Evolutionary conservation across 2,797 vertebrate species (phyloP), one percentile per base, ranked within the genome.

Genomic region (Halcyon badia): DNA sequence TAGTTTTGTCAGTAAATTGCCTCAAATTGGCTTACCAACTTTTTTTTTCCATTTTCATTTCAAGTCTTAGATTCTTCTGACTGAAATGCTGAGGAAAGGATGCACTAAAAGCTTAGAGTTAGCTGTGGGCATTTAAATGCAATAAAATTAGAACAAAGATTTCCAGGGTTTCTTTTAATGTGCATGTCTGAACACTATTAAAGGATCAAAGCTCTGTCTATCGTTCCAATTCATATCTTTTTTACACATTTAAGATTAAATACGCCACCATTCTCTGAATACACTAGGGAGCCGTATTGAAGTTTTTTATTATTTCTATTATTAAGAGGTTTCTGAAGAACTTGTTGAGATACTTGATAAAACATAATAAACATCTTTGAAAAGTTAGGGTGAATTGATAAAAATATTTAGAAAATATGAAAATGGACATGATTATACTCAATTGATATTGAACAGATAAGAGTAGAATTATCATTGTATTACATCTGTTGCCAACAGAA

Each of bases 1-100:
- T 94, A 89, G 65, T 73, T 96, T 95, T 91, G 80, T 93, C 75
- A 96, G 68, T 96, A 84, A 95, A 52, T 49, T 94, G 52, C 30
- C 51, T 86, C 57, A 90, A 97, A 92, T 52, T 71, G 49, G 68
- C 87, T 96, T 89, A 89, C 41, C 19, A 49, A 20, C 7, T 61
- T 85, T 64, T 62, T 82, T 85, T 49, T 48, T 48, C 21, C 21
- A 52, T 89, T 94, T 88, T 62, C 51, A 89, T 86, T 95, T 96
- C 91, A 94, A 92, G 96, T 91, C 76, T 88, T 41, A 90, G 58
- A 79, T 76, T 39, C 25, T 79, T 96, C 62, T 87, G 42, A 79
- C 70, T 87, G 70, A 93, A 94, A 78, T 49, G 28, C 9, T 69
- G 46, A 31, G 39, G 19, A 71, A 79, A 78, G 76, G 42, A 73